These are phyloP conservation scores for Mesorhabditis belari DNA, from an alignment of 2,888 invertebrate genomes.

Conservation along the genomic window DNA sequence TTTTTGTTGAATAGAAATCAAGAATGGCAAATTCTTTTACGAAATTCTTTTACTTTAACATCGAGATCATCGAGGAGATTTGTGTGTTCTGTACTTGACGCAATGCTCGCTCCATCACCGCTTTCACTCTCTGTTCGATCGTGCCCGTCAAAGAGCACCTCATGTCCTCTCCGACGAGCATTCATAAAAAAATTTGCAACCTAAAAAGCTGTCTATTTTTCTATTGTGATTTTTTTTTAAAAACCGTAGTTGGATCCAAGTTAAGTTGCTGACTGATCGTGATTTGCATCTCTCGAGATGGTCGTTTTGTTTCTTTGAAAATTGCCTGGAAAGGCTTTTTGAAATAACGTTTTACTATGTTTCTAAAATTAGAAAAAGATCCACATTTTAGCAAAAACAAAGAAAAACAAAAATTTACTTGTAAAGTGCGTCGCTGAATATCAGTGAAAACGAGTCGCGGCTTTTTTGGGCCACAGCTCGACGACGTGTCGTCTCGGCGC, in stretches of 20 bases:
- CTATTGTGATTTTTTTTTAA: neutral
- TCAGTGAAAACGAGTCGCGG: slow-evolving; percentile 99
- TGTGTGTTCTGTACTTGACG: neutral
- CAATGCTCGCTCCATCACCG: neutral
- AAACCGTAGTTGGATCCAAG: slow-evolving; percentile 49
- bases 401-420: slow-evolving; percentile 15
- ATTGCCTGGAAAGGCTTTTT: slow-evolving; percentile 38
- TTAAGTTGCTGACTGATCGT: slow-evolving; percentile 46
- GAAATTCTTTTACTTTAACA: neutral
- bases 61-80: neutral
- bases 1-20: too few species aligned
- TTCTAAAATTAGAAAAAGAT: too few species aligned
- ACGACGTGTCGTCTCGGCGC: neutral
- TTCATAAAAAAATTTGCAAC: slow-evolving; percentile 99
- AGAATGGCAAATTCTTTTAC: too few species aligned
- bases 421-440: slow-evolving; percentile 97
- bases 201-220: slow-evolving; percentile 53
- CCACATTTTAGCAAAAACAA: neutral
- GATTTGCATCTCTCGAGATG: slow-evolving; percentile 50
- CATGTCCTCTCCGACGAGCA: slow-evolving; percentile 74
- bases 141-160: slow-evolving; percentile 1
- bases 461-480: slow-evolving; percentile 68
- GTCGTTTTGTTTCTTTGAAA: slow-evolving; percentile 51
- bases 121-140: slow-evolving; percentile 1
- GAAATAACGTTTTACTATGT: too few species aligned